Percentiles rank a stretch among this genome's conserved stretches.
Conservation (phyloP, 1,140 invertebrate species). For the Drosophila prosaltans region DNA sequence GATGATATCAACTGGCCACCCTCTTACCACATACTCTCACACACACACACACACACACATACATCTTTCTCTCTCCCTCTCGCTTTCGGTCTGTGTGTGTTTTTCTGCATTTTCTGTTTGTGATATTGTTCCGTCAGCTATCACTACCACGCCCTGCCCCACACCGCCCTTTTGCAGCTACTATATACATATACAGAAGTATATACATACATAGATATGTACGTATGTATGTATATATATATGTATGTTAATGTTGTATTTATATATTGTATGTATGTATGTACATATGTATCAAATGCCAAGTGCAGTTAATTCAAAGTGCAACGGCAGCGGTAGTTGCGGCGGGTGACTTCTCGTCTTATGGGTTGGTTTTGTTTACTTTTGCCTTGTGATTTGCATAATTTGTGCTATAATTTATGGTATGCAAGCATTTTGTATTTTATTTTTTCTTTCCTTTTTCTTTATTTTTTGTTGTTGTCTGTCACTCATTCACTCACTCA, state of each 20-base stretch:
- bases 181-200: not conserved
- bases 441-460: conserved; percentile 25
- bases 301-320: conserved; percentile 44
- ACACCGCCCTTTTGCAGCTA: not conserved
- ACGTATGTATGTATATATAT: too few species aligned
- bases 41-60: too few species aligned
- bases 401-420: conserved; percentile 67
- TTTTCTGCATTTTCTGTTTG: conserved; percentile 8
- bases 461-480: conserved; percentile 28
- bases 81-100: not conserved
- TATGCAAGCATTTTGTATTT: conserved; percentile 45
- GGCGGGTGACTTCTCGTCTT: conserved; percentile 43
- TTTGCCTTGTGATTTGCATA: conserved; percentile 60
- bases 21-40: not conserved
- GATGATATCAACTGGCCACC: not conserved
- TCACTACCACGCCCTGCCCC: not conserved
- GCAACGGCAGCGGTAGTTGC: not conserved
- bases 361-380: conserved; percentile 8
- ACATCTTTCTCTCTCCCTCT: not conserved
- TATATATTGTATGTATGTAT: not conserved
- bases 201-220: too few species aligned
- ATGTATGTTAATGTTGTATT: too few species aligned
- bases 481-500: conserved; percentile 33
- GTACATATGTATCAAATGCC: conserved; percentile 27
- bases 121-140: conserved; percentile 5